phyloP scores from a whole-genome alignment of 30 jellyfish, hydroid and myxozoan species.

The Aurelia aurita complex sp. Pacific region DNA sequence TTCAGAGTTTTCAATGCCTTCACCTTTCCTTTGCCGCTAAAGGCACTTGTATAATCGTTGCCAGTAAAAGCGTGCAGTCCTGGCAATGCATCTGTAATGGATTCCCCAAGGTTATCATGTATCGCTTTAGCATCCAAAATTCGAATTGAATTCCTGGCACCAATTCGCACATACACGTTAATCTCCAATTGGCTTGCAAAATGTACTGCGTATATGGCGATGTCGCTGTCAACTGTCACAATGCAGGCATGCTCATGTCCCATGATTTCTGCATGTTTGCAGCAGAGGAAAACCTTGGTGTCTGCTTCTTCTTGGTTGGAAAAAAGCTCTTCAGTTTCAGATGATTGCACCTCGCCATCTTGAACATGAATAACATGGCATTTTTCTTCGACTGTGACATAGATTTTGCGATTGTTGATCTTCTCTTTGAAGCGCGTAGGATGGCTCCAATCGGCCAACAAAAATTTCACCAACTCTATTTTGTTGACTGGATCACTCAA shows the following conservation, averaged over 20 bases:
- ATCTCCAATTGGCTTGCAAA: slow-evolving; percentile 14
- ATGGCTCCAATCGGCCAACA: slow-evolving; percentile 40
- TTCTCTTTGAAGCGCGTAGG: not conserved
- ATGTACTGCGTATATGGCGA: slow-evolving; percentile 46
- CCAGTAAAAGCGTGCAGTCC: slow-evolving; percentile 67
- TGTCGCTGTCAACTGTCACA: slow-evolving; percentile 69
- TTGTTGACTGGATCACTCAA: slow-evolving; percentile 25
- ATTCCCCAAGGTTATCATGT: slow-evolving; percentile 22
- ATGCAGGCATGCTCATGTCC: slow-evolving; percentile 55
- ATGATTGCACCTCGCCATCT: slow-evolving; percentile 19
- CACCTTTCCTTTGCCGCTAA: slow-evolving; percentile 41
- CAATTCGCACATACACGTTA: slow-evolving; percentile 28
- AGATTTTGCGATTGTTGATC: not conserved
- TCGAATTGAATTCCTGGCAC: slow-evolving; percentile 10
- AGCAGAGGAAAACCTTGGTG: slow-evolving; percentile 50
- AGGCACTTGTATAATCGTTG: slow-evolving; percentile 55
- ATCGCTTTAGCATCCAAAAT: slow-evolving; percentile 37
- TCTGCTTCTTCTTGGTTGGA: slow-evolving; percentile 55
- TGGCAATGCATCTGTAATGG: slow-evolving; percentile 39
- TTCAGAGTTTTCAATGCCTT: slow-evolving; percentile 32
- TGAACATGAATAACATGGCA: not conserved
- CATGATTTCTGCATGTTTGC: slow-evolving; percentile 55
- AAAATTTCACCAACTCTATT: slow-evolving; percentile 9
- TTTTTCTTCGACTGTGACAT: slow-evolving; percentile 32
- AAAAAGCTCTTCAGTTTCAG: slow-evolving; percentile 18